Conservation (phyloP, 2,797 vertebrate species). For the Sarcophilus harrisii region DNA sequence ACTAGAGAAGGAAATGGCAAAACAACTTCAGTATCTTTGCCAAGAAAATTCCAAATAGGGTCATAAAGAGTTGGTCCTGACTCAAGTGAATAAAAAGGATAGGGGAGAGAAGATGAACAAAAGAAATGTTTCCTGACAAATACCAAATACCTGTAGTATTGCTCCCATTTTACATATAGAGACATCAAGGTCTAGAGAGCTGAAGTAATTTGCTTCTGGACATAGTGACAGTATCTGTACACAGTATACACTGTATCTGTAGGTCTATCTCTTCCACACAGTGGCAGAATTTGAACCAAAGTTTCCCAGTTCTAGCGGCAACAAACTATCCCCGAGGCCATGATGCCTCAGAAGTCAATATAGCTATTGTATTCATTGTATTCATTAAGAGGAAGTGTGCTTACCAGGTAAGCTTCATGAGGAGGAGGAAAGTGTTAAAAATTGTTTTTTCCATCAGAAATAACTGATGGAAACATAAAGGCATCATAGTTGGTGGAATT, state of each 20-base stretch:
- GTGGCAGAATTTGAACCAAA: neutral
- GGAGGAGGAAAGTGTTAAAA: neutral
- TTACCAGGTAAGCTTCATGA: neutral
- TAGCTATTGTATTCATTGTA: neutral
- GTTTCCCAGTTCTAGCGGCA: neutral
- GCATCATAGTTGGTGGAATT: too few relatives aligned
- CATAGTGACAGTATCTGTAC: too few relatives aligned
- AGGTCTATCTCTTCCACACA: neutral
- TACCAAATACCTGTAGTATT: neutral
- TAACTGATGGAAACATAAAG: neutral
- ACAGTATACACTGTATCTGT: too few relatives aligned
- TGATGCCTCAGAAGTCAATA: neutral
- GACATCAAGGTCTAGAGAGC: constrained; percentile 10
- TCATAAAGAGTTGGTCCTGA: neutral
- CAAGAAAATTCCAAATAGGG: neutral
- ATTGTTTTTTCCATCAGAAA: neutral
- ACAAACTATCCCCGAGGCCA: neutral
- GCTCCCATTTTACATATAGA: neutral
- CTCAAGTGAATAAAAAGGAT: neutral
- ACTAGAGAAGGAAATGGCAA: neutral
- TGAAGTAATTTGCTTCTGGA: neutral
- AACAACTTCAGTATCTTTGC: neutral
- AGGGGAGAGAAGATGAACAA: neutral
- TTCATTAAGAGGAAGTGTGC: neutral
- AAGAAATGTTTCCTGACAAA: neutral